A percentile compares a stretch with the other conserved stretches of the same genome.
These are phyloP conservation scores for Echeneis naucrates DNA, from an alignment of 2,797 vertebrate species.

Conservation along the genomic window DNA sequence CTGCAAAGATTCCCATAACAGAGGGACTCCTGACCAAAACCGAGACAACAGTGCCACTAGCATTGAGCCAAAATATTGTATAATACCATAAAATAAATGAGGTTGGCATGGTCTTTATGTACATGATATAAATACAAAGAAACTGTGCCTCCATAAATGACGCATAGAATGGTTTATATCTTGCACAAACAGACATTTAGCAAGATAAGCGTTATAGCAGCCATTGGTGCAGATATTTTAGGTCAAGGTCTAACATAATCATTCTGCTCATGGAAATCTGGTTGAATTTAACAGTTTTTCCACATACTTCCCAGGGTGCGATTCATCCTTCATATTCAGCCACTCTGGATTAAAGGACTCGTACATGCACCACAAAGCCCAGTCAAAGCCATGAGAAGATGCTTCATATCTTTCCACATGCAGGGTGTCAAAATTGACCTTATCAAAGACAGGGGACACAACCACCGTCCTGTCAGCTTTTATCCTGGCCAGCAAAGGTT, in stretches of 20 bases:
- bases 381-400: constrained; percentile 83
- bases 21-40: constrained; percentile 76
- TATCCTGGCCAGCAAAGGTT: constrained; percentile 82
- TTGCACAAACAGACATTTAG: not conserved
- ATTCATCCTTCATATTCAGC: constrained; percentile 71
- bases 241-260: not conserved
- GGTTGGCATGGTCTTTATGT: not conserved
- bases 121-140: not conserved
- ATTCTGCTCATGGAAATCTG: not conserved
- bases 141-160: not conserved
- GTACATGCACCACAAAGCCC: constrained; percentile 84
- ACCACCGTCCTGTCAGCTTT: constrained; percentile 81
- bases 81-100: not conserved
- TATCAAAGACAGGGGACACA: constrained; percentile 83
- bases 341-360: constrained; percentile 67
- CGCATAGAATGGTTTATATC: not conserved
- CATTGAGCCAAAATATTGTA: not conserved
- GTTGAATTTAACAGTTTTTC: not conserved
- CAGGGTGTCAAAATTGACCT: constrained; percentile 78
- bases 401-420: constrained; percentile 51
- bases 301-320: constrained; percentile 81
- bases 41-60: not conserved
- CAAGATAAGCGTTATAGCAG: too few relatives aligned
- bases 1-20: constrained; percentile 85
- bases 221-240: not conserved